These are phyloP conservation scores for Hozukius guyotensis DNA, from an alignment of 2,797 vertebrate genomes.

Conservation along the genomic window DNA sequence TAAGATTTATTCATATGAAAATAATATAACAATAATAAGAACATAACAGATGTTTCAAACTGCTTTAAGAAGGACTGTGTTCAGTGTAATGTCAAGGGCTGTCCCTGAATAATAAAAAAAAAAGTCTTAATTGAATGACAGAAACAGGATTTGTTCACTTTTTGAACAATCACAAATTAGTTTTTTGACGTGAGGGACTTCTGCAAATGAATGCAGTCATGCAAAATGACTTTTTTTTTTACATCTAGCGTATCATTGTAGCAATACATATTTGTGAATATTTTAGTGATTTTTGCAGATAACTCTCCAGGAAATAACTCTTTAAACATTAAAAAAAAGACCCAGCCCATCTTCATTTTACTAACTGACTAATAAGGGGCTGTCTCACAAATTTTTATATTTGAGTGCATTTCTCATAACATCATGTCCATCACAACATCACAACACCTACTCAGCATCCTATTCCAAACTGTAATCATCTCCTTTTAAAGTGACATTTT, in stretches of 20 bases:
- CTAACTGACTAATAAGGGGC: conserved; percentile 52
- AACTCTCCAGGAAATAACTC: conserved; percentile 16
- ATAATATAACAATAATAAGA: conserved; percentile 77
- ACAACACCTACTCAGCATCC: conserved; percentile 57
- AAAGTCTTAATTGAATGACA: conserved; percentile 25
- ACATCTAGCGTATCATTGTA: conserved; percentile 43
- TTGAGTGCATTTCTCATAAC: conserved; percentile 41
- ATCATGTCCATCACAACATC: conserved; percentile 65
- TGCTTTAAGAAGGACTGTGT: conserved; percentile 56
- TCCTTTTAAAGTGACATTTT: conserved; percentile 42
- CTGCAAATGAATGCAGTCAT: conserved; percentile 62
- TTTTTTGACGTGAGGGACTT: conserved; percentile 31
- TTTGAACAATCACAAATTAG: conserved; percentile 39
- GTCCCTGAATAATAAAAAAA: conserved; percentile 38
- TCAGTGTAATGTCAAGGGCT: conserved; percentile 37
- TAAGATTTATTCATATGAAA: conserved; percentile 82
- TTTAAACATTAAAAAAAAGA: conserved; percentile 27
- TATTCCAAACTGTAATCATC: conserved; percentile 46
- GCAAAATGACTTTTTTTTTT: conserved; percentile 49
- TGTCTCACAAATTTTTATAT: conserved; percentile 23
- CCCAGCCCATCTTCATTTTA: conserved; percentile 38
- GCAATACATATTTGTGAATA: conserved; percentile 53
- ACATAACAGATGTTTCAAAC: conserved; percentile 65
- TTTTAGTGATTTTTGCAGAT: conserved; percentile 39
- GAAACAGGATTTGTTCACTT: conserved; percentile 26